phyloP scores from a whole-genome alignment of 2,113 vertebrate genomes.

The Pollachius pollachius region DNA sequence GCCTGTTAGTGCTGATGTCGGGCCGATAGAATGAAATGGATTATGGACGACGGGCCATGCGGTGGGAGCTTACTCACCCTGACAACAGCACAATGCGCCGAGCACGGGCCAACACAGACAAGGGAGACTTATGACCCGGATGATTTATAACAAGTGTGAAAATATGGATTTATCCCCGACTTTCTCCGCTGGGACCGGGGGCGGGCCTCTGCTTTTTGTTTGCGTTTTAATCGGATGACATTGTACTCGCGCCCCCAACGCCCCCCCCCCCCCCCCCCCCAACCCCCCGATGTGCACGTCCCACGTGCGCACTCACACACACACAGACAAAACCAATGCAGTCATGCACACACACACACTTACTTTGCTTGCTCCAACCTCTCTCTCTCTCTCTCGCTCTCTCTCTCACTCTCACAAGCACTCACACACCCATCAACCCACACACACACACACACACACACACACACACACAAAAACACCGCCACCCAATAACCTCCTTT shows the following conservation, averaged over 20 bases:
- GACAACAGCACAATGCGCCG: slow-evolving; percentile 39
- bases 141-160: slow-evolving; percentile 38
- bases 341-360: no score
- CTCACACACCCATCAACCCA: no score
- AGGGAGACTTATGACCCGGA: slow-evolving; percentile 18
- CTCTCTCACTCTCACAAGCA: no score
- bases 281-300: no score
- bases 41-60: slow-evolving; percentile 40
- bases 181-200: background rate
- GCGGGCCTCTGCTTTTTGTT: slow-evolving; percentile 1
- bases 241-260: slow-evolving; percentile 23
- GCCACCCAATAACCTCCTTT: no score
- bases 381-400: no score
- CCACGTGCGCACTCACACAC: no score
- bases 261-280: no score
- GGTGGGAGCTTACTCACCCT: slow-evolving; percentile 22
- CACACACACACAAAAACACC: no score
- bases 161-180: slow-evolving; percentile 17
- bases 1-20: background rate
- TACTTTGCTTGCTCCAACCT: no score
- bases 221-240: slow-evolving; percentile 21
- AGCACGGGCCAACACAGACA: slow-evolving; percentile 10
- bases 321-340: no score
- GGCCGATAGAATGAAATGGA: slow-evolving; percentile 10
- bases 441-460: no score